These are phyloP conservation scores for Acropternis orthonyx DNA, from an alignment of 2,797 vertebrate species.

Conservation along the genomic window DNA sequence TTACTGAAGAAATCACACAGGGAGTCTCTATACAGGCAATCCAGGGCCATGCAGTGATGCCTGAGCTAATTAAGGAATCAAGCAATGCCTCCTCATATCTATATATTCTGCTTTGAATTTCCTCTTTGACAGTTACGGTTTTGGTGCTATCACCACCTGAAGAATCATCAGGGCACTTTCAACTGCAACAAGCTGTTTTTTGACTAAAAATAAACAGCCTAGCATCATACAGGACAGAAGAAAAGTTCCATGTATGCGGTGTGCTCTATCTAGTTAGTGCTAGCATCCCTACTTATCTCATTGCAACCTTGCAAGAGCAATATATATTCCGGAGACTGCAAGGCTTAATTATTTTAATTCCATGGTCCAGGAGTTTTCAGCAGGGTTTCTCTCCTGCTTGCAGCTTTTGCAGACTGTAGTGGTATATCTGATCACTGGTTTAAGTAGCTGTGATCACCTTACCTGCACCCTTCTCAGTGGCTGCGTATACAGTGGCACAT, in stretches of 20 bases:
- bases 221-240: not conserved
- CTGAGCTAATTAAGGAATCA: not conserved
- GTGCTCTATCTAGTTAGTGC: not conserved
- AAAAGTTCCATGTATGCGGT: accelerated
- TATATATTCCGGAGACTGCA: not conserved
- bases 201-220: not conserved
- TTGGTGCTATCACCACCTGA: not conserved
- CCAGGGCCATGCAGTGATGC: not conserved
- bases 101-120: not conserved
- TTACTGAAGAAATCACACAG: not conserved
- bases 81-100: not conserved
- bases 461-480: not conserved
- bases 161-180: not conserved
- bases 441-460: conserved; percentile 39
- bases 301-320: not conserved
- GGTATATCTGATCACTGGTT: not conserved
- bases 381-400: not conserved
- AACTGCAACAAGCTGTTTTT: not conserved
- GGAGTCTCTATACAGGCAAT: not conserved
- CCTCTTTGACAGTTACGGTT: not conserved
- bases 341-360: conserved; percentile 30
- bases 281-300: not conserved
- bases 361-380: not conserved
- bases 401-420: conserved; percentile 4
- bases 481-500: not conserved